A percentile compares a stretch with the other conserved stretches of the same genome.
phyloP scores from a whole-genome alignment of 2,888 invertebrate species.

The Drosophila pegasa region DNA sequence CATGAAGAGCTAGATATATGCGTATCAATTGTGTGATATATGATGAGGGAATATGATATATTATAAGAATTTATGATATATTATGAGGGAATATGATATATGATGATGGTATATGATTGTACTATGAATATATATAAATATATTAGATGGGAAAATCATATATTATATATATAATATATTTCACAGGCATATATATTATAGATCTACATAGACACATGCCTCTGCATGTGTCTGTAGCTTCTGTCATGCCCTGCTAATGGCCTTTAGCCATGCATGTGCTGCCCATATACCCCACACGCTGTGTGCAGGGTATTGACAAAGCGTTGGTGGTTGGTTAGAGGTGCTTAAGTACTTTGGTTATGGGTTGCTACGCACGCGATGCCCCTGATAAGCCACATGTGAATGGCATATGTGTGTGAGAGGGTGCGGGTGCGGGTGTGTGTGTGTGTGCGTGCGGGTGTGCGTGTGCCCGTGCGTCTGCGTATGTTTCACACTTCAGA shows the following conservation, averaged over 20 bases:
- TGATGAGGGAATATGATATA: no score
- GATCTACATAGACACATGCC: no score
- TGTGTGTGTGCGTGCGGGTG: constrained; percentile 4
- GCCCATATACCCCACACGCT: neutral
- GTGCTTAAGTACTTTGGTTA: constrained; percentile 41
- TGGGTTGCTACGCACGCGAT: constrained; percentile 45
- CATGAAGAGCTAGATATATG: neutral
- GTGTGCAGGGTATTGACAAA: neutral
- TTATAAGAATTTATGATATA: no score
- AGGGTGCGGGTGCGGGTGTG: neutral
- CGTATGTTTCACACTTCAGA: constrained; percentile 36
- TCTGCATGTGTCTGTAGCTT: no score
- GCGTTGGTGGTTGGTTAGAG: constrained; percentile 17
- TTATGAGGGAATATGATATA: no score
- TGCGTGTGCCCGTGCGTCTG: neutral
- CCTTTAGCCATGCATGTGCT: neutral
- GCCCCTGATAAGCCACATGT: constrained; percentile 25
- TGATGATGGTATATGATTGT: no score
- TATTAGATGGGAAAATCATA: no score
- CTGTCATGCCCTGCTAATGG: neutral
- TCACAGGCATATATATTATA: no score
- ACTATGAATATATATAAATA: no score
- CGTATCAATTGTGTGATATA: neutral
- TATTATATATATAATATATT: no score
- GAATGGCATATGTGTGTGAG: neutral